Percentiles rank a stretch among this genome's conserved stretches.
phyloP scores from a whole-genome alignment of 2,888 invertebrate species.

The Micoletzkya japonica region DNA sequence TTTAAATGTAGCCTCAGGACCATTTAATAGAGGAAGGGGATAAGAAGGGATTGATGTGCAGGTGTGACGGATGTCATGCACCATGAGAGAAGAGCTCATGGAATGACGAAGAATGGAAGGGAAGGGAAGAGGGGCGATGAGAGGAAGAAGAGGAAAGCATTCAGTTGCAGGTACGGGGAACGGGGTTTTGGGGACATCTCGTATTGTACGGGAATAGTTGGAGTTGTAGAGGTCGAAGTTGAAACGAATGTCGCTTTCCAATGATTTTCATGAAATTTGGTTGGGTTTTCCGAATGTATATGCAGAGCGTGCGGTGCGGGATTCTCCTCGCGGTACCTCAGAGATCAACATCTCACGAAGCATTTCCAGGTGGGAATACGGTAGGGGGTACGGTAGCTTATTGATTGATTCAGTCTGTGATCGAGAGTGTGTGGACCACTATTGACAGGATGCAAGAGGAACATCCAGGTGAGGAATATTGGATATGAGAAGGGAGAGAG shows the following conservation, averaged over 20 bases:
- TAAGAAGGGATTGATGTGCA: slow-evolving; percentile 1
- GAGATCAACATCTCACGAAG: slow-evolving; percentile 20
- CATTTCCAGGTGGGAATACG: slow-evolving; percentile 15
- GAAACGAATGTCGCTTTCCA: too few relatives aligned
- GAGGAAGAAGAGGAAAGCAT: neutral
- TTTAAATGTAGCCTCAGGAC: neutral
- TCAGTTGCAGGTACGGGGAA: neutral
- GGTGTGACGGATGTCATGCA: too few relatives aligned
- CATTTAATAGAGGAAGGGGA: neutral
- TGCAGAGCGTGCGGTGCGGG: slow-evolving; percentile 15
- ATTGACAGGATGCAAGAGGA: slow-evolving; percentile 23
- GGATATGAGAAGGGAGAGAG: neutral
- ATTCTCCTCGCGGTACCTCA: slow-evolving; percentile 14
- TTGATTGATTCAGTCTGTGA: slow-evolving; percentile 14
- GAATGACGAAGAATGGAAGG: too few relatives aligned
- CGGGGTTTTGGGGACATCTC: too few relatives aligned
- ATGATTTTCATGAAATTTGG: neutral
- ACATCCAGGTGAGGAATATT: slow-evolving; percentile 4
- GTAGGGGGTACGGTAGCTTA: neutral
- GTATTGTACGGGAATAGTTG: neutral
- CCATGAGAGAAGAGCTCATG: too few relatives aligned
- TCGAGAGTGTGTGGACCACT: slow-evolving; percentile 26
- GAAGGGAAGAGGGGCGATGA: neutral
- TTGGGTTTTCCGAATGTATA: neutral
- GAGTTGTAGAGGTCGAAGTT: neutral